Percentiles rank a stretch among this genome's conserved stretches.
Conservation (phyloP, 2,113 vertebrate species). For the Brachyhypopomus occidentalis region DNA sequence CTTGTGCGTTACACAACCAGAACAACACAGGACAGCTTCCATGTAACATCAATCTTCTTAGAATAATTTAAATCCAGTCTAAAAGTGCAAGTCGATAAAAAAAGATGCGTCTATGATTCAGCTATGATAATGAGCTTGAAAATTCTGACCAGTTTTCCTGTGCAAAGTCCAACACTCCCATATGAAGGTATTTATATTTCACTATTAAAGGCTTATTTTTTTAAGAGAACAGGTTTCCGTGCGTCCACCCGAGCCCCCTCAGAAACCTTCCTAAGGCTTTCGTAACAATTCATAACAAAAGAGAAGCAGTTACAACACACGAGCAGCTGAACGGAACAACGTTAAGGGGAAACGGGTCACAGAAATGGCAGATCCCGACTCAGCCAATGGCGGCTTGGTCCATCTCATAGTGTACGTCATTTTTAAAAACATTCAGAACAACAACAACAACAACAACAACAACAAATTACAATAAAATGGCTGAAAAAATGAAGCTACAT, state of each 20-base stretch:
- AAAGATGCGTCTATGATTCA: conserved; percentile 40
- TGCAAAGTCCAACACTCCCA: conserved; percentile 69
- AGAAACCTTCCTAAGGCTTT: conserved; percentile 41
- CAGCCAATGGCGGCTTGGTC: conserved; percentile 52
- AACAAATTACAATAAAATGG: conserved; percentile 45
- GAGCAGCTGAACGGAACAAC: conserved; percentile 20
- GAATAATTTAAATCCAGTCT: conserved; percentile 62
- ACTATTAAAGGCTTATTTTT: conserved; percentile 45
- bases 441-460: conserved; percentile 24
- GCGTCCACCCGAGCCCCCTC: conserved; percentile 26
- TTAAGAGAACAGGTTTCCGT: conserved; percentile 5
- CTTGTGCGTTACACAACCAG: conserved; percentile 54
- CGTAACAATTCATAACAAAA: conserved; percentile 13
- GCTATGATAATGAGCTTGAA: conserved; percentile 41
- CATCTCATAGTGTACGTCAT: conserved; percentile 50
- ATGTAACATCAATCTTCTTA: conserved; percentile 23
- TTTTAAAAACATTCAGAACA: conserved; percentile 42
- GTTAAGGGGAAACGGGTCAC: conserved; percentile 4
- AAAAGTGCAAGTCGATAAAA: conserved; percentile 63
- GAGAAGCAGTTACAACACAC: conserved; percentile 12
- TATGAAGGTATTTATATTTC: conserved; percentile 37
- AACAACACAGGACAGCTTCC: conserved; percentile 48
- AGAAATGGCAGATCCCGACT: conserved; percentile 45
- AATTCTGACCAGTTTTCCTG: conserved; percentile 59
- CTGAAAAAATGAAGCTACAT: conserved; percentile 29